phyloP scores from a whole-genome alignment of 2,113 vertebrate genomes.

The Charadrius vociferus region DNA sequence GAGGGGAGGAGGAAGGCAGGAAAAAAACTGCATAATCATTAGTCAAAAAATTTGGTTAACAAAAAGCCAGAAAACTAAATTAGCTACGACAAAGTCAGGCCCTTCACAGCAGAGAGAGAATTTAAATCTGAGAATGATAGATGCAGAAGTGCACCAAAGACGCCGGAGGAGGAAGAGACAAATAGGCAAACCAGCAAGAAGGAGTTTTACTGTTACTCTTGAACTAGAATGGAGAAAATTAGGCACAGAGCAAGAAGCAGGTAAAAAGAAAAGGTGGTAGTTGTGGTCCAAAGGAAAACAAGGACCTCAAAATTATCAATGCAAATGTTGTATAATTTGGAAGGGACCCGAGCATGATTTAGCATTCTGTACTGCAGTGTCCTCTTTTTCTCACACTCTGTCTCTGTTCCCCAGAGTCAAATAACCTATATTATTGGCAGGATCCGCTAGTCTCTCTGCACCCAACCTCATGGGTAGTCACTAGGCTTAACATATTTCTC shows the following conservation, averaged over 20 bases:
- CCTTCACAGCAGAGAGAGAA: neutral
- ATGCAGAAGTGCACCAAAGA: neutral
- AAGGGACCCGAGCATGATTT: neutral
- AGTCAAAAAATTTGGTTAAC: neutral
- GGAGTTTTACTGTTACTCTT: neutral
- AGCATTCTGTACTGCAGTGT: neutral
- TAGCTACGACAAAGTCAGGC: neutral
- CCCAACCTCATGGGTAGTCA: neutral
- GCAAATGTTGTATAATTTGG: neutral
- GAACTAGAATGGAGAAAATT: neutral
- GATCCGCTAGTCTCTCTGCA: neutral
- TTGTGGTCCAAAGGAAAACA: neutral
- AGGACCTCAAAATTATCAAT: neutral
- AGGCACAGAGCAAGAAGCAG: neutral
- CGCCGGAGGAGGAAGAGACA: neutral
- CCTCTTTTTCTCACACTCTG: neutral
- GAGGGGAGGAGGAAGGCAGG: neutral
- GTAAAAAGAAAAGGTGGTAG: neutral
- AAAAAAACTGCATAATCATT: neutral
- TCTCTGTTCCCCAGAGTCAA: neutral
- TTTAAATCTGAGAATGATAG: neutral
- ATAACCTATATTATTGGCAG: neutral
- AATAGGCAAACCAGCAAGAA: neutral
- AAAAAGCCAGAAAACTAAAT: neutral
- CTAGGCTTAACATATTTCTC: neutral